Conservation (phyloP, 1,140 invertebrate species). For the Saccostrea echinata region DNA sequence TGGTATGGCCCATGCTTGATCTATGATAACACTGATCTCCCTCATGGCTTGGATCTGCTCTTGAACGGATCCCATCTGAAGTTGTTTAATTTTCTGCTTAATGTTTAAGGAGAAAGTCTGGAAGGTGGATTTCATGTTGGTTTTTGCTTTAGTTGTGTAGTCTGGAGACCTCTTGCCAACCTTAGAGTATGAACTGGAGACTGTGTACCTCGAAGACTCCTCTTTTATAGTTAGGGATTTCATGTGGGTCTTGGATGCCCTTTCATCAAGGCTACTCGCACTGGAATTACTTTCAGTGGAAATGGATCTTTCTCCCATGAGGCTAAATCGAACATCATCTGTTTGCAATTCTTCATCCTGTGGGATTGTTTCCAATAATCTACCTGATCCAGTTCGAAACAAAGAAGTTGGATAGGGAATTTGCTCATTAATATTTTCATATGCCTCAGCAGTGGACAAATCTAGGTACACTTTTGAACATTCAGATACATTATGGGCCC, state of each 20-base stretch:
- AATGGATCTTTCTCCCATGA: constrained; percentile 35
- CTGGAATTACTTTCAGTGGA: constrained; percentile 49
- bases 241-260: not conserved
- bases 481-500: constrained; percentile 69
- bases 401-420: constrained; percentile 11
- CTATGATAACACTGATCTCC: constrained; percentile 79
- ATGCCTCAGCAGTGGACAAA: constrained; percentile 68
- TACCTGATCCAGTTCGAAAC: constrained; percentile 41
- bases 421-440: constrained; percentile 59
- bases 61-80: constrained; percentile 47
- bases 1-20: constrained; percentile 93
- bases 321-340: constrained; percentile 16
- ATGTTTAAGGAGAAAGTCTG: constrained; percentile 70
- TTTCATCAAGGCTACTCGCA: constrained; percentile 47
- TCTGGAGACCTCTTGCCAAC: constrained; percentile 56
- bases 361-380: constrained; percentile 66
- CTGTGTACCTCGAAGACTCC: not conserved
- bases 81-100: constrained; percentile 68
- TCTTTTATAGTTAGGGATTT: constrained; percentile 42
- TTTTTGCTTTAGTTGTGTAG: constrained; percentile 60
- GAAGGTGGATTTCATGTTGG: constrained; percentile 73
- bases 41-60: constrained; percentile 66
- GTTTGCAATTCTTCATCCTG: constrained; percentile 65
- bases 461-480: constrained; percentile 72
- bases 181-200: constrained; percentile 2